phyloP scores from a whole-genome alignment of 2,888 invertebrate species.

The Diplazon laetatorius region DNA sequence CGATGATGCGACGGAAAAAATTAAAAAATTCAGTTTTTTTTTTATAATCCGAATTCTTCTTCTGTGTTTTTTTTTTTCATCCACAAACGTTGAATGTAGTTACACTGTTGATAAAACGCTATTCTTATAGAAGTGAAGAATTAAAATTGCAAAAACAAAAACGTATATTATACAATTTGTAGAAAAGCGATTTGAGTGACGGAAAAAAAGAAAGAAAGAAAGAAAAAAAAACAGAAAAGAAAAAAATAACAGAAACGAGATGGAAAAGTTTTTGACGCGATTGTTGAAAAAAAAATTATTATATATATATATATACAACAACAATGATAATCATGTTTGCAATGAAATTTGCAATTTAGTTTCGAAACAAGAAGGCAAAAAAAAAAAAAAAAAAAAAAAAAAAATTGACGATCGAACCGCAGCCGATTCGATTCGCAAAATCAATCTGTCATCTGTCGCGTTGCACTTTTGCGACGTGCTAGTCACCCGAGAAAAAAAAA shows the following conservation, averaged over 20 bases:
- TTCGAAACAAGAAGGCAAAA: too few species aligned
- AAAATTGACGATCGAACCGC: too few species aligned
- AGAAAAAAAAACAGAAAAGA: too few species aligned
- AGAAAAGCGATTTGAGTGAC: too few species aligned
- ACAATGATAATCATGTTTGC: too few species aligned
- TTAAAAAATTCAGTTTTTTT: too few species aligned
- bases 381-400: too few species aligned
- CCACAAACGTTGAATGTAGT: conserved; percentile 75
- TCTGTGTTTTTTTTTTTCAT: conserved; percentile 69
- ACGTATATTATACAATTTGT: too few species aligned
- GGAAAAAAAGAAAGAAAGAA: conserved; percentile 18
- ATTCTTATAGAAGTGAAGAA: conserved; percentile 79
- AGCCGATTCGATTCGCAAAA: conserved; percentile 21
- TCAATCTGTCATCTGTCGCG: conserved; percentile 41
- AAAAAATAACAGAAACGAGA: conserved; percentile 4
- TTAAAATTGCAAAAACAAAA: too few species aligned
- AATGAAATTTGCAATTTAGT: too few species aligned
- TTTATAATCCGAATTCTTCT: too few species aligned
- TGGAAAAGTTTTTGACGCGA: conserved; percentile 27
- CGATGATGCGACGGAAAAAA: too few species aligned
- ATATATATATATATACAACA: conserved; percentile 4
- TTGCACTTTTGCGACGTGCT: conserved; percentile 68
- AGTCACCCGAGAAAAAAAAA: conserved; percentile 70
- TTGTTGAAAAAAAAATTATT: conserved; percentile 29
- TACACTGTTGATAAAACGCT: conserved; percentile 78